Conservation (phyloP, 2,797 vertebrate species). For the Pristis pectinata region DNA sequence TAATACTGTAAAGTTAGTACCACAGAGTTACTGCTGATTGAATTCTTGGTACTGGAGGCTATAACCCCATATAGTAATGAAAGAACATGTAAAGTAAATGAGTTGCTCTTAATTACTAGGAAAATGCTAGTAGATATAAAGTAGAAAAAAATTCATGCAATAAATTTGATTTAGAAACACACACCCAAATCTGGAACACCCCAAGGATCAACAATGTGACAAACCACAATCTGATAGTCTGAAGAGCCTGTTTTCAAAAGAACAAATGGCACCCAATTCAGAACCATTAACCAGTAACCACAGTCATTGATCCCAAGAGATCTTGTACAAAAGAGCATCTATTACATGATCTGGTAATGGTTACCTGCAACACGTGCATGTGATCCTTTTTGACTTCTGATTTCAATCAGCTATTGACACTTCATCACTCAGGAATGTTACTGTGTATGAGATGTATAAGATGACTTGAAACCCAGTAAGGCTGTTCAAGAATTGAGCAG, state of each 20-base stretch:
- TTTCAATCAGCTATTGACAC: slow-evolving; percentile 21
- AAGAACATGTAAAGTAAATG: neutral
- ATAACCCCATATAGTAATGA: neutral
- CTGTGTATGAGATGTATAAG: neutral
- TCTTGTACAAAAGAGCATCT: neutral
- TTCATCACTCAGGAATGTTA: slow-evolving; percentile 5
- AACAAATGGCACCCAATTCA: neutral
- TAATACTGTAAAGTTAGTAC: neutral
- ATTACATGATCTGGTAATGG: neutral
- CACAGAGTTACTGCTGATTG: neutral
- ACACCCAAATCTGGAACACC: neutral
- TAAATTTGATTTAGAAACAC: neutral
- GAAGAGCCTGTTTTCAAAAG: slow-evolving; percentile 13
- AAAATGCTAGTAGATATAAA: neutral
- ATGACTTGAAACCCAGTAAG: slow-evolving; percentile 14
- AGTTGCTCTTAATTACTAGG: neutral
- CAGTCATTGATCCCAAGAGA: slow-evolving; percentile 26
- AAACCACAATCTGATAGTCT: neutral
- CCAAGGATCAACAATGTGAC: neutral
- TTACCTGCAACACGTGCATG: neutral
- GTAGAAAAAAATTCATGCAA: neutral
- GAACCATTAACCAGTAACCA: slow-evolving; percentile 17
- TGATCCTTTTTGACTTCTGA: slow-evolving; percentile 3
- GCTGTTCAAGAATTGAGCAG: neutral
- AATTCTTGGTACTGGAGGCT: neutral